Base-by-base conservation (phyloP, 2,797 vertebrate species). In the Cynopterus sphinx region DNA sequence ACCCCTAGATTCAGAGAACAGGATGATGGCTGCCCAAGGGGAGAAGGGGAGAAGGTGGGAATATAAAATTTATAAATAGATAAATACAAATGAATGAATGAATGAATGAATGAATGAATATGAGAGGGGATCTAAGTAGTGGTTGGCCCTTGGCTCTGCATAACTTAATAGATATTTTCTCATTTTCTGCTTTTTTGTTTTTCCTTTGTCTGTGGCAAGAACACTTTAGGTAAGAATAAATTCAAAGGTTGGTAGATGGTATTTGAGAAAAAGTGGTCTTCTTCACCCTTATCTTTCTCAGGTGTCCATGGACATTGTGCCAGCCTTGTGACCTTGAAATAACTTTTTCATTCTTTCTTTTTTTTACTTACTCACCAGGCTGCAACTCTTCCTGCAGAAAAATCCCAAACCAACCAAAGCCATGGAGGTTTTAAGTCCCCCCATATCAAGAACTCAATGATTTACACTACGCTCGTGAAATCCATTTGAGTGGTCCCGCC, bases 111-210 rank as follows among this genome's bases (percentile, higher is more conserved):
- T 5, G 13, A 41, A 41, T 41, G 41, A 41, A 49, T 41, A 31
- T 7, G 31, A 74, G 28, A 75, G n/a, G n/a, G 28, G 24, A 55
- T 36, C 31, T 11, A 75, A 51, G 49, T 36, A 11, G 13, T 77
- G 46, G 41, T 49, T 78, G 79, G 70, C 59, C 61, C 53, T 88
- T 28, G 22, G 28, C 26, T 75, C 55, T 70, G 22, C 31, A 91
- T 73, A 95, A 74, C 70, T 53, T 70, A 26, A 59, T 24, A 94
- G 53, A 59, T 74, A 73, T 33, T 19, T 73, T 55, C 57, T 84
- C 51, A 65, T 87, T 95, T 86, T 96, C 70, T 91, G 24, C 39
- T 77, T 2, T 73, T 84, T 90, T 49, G 49, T 49, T 49, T 94
- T 53, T 24, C 61, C 83, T 82, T 78, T 28, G 24, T 51, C 33